These are phyloP conservation scores for Zhengitettix transpicula DNA, from an alignment of 2,888 invertebrate genomes.

Conservation along the genomic window DNA sequence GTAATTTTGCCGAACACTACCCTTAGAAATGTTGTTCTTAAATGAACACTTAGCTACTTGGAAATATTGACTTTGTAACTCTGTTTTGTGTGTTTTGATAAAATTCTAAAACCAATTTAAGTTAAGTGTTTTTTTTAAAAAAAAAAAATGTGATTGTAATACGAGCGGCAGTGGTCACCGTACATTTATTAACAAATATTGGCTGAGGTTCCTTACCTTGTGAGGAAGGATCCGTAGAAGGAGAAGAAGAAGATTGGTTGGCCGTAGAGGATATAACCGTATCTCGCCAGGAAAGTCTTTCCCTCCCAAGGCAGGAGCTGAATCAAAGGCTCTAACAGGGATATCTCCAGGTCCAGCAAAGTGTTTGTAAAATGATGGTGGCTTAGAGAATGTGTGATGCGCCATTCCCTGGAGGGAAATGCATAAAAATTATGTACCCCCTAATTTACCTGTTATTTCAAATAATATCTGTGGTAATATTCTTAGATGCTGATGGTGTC, in stretches of 20 bases:
- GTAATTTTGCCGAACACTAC: too few relatives aligned
- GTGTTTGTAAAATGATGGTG: conserved; percentile 70
- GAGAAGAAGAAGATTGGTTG: conserved; percentile 28
- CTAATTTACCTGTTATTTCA: too few relatives aligned
- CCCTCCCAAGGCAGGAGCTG: conserved; percentile 39
- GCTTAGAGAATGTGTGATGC: conserved; percentile 57
- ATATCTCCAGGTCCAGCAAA: conserved; percentile 53
- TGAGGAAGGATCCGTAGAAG: conserved; percentile 10
- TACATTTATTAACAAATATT: too few relatives aligned
- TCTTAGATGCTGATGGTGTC: too few relatives aligned
- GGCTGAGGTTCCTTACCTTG: conserved; percentile 5
- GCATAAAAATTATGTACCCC: too few relatives aligned
- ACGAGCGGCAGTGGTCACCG: background rate
- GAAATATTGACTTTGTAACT: too few relatives aligned
- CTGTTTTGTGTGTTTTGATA: too few relatives aligned
- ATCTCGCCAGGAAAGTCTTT: conserved; percentile 33
- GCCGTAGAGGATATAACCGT: conserved; percentile 34
- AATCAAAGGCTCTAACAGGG: conserved; percentile 46
- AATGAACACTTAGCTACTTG: too few relatives aligned
- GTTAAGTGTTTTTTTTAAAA: background rate
- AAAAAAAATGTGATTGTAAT: background rate
- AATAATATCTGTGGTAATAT: too few relatives aligned
- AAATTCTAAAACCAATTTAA: too few relatives aligned
- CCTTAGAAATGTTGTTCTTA: too few relatives aligned
- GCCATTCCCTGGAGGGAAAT: conserved; percentile 40